These are phyloP conservation scores for Acholoe squamosa DNA, from an alignment of 2,888 invertebrate genomes.

Conservation along the genomic window DNA sequence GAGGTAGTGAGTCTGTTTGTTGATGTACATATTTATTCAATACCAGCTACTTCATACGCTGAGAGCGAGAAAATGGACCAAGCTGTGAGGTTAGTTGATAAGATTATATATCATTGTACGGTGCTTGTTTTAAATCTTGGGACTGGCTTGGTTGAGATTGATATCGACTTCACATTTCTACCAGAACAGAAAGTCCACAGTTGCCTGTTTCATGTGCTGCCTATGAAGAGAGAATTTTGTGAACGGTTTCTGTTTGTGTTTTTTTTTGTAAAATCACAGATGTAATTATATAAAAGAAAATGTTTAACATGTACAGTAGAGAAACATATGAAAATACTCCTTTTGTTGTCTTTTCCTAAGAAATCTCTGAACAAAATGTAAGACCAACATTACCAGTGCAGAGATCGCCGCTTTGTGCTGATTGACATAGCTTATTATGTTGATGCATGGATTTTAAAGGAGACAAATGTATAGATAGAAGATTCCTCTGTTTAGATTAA, in stretches of 20 bases:
- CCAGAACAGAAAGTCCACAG: neutral
- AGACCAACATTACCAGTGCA: too few species aligned
- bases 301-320: neutral
- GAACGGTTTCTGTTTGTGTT: neutral
- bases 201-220: neutral
- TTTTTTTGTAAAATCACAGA: neutral
- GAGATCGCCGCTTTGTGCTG: too few species aligned
- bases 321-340: slow-evolving; percentile 26
- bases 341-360: neutral
- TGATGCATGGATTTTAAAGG: too few species aligned
- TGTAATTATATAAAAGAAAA: neutral
- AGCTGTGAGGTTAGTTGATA: slow-evolving; percentile 7
- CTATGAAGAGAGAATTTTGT: neutral
- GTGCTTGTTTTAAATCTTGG: slow-evolving; percentile 32
- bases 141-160: slow-evolving; percentile 38
- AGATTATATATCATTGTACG: slow-evolving; percentile 1
- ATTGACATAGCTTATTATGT: too few species aligned
- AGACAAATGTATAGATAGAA: too few species aligned
- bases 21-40: slow-evolving; percentile 40
- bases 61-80: slow-evolving; percentile 8
- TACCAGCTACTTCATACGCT: neutral
- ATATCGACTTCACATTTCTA: neutral
- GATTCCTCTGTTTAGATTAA: neutral
- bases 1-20: neutral
- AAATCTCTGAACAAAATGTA: too few species aligned